phyloP scores from a whole-genome alignment of 2,797 vertebrate genomes.

The Dendrocincla fuliginosa region DNA sequence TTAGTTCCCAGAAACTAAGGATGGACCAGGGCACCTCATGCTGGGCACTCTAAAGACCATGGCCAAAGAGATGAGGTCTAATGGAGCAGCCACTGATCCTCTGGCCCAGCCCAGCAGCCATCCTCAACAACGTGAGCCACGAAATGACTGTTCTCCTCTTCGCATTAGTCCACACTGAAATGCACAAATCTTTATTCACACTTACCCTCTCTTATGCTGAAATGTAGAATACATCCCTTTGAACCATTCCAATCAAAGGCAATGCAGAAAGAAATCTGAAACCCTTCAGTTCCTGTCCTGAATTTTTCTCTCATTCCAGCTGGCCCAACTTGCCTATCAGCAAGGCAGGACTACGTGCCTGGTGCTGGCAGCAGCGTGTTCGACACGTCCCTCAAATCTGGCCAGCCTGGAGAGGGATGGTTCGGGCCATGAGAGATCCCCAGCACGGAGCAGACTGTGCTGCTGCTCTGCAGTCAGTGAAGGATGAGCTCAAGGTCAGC shows the following conservation, averaged over 20 bases:
- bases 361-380: neutral
- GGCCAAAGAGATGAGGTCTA: neutral
- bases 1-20: neutral
- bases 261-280: neutral
- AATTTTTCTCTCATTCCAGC: neutral
- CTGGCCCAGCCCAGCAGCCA: neutral
- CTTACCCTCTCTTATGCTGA: neutral
- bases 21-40: neutral
- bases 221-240: neutral
- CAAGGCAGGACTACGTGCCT: neutral
- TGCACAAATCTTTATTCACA: neutral
- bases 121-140: neutral
- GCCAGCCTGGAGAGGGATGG: neutral
- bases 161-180: neutral
- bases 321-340: neutral
- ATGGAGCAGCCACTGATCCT: neutral
- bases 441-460: neutral
- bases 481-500: neutral
- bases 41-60: neutral
- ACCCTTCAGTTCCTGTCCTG: neutral
- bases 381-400: neutral
- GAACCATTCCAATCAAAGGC: neutral
- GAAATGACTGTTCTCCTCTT: neutral
- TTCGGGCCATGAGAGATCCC: neutral
- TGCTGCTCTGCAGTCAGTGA: neutral